Conservation (phyloP, 2,888 invertebrate genomes). For the Priocnemis perturbator region DNA sequence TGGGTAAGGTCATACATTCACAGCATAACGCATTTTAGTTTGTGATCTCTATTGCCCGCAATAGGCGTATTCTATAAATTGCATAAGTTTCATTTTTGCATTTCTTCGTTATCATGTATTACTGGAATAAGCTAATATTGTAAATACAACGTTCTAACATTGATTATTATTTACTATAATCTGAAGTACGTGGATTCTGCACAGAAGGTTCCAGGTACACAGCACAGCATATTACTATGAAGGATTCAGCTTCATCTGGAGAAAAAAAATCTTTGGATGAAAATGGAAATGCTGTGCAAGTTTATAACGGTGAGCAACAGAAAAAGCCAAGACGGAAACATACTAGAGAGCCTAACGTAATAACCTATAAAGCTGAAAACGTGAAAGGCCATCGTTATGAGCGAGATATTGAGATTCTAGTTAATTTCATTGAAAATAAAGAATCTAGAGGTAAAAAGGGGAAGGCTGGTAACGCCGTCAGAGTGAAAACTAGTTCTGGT, state of each 20-base stretch:
- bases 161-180: slow-evolving; percentile 22
- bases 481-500: slow-evolving; percentile 71
- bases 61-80: neutral
- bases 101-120: neutral
- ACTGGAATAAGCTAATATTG: neutral
- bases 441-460: slow-evolving; percentile 71
- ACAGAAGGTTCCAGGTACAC: slow-evolving; percentile 55
- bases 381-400: slow-evolving; percentile 88
- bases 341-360: slow-evolving; percentile 71
- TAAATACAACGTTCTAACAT: neutral
- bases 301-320: slow-evolving; percentile 66
- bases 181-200: slow-evolving; percentile 36
- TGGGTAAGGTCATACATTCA: slow-evolving; percentile 60
- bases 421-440: slow-evolving; percentile 86
- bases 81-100: neutral
- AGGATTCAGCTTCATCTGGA: slow-evolving; percentile 60
- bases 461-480: slow-evolving; percentile 65
- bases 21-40: slow-evolving; percentile 12
- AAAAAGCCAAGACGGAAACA: slow-evolving; percentile 70
- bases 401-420: slow-evolving; percentile 85
- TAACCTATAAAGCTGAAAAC: slow-evolving; percentile 76
- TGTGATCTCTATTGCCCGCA: slow-evolving; percentile 2
- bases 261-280: slow-evolving; percentile 85
- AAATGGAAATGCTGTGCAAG: slow-evolving; percentile 86
- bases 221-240: slow-evolving; percentile 62